Conservation (phyloP, 2,888 invertebrate species). For the Blomia tropicalis region DNA sequence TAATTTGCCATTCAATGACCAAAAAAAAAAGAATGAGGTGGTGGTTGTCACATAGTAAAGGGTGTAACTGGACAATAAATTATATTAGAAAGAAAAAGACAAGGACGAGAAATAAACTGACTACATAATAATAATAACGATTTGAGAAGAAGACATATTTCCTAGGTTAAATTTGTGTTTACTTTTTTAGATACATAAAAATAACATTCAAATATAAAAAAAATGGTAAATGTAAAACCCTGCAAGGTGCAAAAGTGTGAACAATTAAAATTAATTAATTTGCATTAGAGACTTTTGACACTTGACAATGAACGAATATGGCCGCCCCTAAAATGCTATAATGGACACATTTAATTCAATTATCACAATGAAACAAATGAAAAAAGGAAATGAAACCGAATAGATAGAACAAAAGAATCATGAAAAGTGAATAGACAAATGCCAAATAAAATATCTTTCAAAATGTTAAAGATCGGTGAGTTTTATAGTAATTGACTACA, state of each 20-base stretch:
- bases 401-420: neutral
- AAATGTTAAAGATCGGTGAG: neutral
- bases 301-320: neutral
- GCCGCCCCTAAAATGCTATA: neutral
- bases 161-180: too few species aligned
- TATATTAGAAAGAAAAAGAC: neutral
- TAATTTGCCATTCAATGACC: too few species aligned
- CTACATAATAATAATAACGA: neutral
- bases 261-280: slow-evolving; percentile 12
- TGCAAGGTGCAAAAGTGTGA: neutral
- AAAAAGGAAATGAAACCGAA: neutral
- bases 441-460: neutral
- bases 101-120: neutral
- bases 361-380: neutral
- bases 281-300: slow-evolving; percentile 1
- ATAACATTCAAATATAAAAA: too few species aligned
- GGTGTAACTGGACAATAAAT: neutral
- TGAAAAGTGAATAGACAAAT: neutral
- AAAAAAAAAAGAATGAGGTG: too few species aligned
- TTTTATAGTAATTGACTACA: too few species aligned
- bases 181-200: too few species aligned
- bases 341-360: neutral
- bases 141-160: neutral
- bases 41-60: too few species aligned
- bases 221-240: neutral